Conservation (phyloP, 2,797 vertebrate genomes). For the Helicolenus hilgendorfi region DNA sequence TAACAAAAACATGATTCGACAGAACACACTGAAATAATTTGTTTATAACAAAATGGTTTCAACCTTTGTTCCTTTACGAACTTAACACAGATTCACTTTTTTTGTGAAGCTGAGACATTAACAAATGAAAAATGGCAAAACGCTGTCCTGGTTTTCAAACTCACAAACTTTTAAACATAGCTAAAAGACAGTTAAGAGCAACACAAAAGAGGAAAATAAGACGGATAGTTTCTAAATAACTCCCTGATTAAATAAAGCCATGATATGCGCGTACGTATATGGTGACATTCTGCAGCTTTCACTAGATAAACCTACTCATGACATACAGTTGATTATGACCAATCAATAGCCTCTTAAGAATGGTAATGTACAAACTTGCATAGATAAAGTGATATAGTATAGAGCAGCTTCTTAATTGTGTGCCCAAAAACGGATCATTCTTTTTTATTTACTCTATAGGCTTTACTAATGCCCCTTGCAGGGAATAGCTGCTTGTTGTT, state of each 20-base stretch:
- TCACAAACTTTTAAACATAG: neutral
- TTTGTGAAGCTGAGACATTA: neutral
- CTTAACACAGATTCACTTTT: neutral
- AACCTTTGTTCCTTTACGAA: neutral
- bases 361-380: constrained; percentile 89
- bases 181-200: neutral
- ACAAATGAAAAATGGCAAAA: neutral
- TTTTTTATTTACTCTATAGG: constrained; percentile 49
- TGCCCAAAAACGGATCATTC: constrained; percentile 65
- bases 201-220: neutral
- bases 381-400: constrained; percentile 87
- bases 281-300: constrained; percentile 47
- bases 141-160: neutral
- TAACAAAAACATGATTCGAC: neutral
- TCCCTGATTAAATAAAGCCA: constrained; percentile 68
- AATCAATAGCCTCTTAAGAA: constrained; percentile 30
- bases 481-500: constrained; percentile 68
- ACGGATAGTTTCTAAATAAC: constrained; percentile 18
- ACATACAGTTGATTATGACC: constrained; percentile 29
- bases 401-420: constrained; percentile 77
- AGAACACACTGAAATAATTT: neutral
- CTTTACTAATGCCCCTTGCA: constrained; percentile 58
- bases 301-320: neutral
- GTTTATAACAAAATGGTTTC: neutral
- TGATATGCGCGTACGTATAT: constrained; percentile 31